Evolutionary conservation across 2,113 vertebrate genomes (phyloP), one percentile per base, ranked within the genome.

Genomic region (Onychorhynchus coronatus): DNA sequence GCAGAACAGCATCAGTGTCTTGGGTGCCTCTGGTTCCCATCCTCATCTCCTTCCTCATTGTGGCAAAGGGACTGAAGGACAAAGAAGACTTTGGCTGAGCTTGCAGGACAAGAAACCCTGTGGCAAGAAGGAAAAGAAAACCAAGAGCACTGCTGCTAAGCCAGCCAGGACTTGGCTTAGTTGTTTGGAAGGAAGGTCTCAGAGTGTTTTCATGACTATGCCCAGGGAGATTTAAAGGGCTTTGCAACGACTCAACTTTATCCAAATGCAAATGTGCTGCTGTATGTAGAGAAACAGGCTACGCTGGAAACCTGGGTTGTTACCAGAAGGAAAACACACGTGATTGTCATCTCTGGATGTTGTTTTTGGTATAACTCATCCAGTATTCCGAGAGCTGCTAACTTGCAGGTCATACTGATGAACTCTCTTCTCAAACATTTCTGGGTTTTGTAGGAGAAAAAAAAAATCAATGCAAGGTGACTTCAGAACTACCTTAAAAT

Each of bases 401-500:
- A 3, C 39, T 6, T 52, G 47, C n/a, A n/a, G 83, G 22, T 35
- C 37, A 33, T 61, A 50, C 28, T 13, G 35, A 49, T 71, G 44
- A 73, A 85, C 27, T 79, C 35, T 82, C 31, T 87, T 89, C 58
- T 22, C 49, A 89, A 86, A 72, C 12, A 19, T 55, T 53, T 81
- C 52, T 52, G 62, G 8, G 33, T 61, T 95, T 88, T 93, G 67
- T 85, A 94, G 77, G 20, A 12, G 37, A 67, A 77, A 78, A 58
- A 73, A 31, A 22, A n/a, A 79, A 83, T 46, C 39, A 88, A 33
- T 84, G 62, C 92, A 92, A 79, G 35, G 77, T 86, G 84, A 91
- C 20, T 91, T 93, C 59, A 80, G 65, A 82, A 50, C 24, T 84
- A 31, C 68, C 55, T 87, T 94, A 94, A 95, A 96, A 91, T 66